phyloP scores from a whole-genome alignment of 1,140 invertebrate genomes.

The Drosophila rufa region DNA sequence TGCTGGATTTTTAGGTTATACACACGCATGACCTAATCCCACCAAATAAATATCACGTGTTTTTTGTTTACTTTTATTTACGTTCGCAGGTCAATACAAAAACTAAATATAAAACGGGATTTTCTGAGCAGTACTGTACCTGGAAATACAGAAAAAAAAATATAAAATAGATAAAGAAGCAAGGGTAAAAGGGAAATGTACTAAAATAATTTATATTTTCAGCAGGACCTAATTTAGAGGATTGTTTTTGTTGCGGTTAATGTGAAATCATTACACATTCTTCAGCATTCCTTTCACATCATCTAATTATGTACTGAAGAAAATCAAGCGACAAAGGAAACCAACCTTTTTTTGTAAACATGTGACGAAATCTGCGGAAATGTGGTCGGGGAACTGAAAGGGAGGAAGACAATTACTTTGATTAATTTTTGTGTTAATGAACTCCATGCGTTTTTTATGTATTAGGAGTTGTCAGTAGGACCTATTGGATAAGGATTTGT shows the following conservation, averaged over 20 bases:
- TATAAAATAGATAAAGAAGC: background rate
- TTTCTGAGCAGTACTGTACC: conserved; percentile 39
- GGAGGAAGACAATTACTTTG: background rate
- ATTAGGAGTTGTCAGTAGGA: conserved; percentile 52
- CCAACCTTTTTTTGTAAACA: background rate
- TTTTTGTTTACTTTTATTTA: conserved; percentile 20
- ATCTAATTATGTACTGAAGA: conserved; percentile 12
- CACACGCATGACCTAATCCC: conserved; percentile 16
- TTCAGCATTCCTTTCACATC: conserved; percentile 71
- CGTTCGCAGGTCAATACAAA: background rate
- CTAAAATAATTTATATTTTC: conserved; percentile 25
- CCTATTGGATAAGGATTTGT: conserved; percentile 64
- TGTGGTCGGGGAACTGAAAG: conserved; percentile 1
- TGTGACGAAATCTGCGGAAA: background rate
- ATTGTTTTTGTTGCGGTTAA: conserved; percentile 77
- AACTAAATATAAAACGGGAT: background rate
- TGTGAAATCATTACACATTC: conserved; percentile 80
- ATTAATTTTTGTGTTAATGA: background rate
- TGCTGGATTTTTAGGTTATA: conserved; percentile 21
- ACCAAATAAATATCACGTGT: conserved; percentile 11
- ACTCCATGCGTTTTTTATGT: background rate
- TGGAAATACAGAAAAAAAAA: conserved; percentile 23
- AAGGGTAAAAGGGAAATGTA: background rate
- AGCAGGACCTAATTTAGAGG: conserved; percentile 82
- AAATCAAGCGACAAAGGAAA: background rate